Percentiles rank a stretch among this genome's conserved stretches.
phyloP scores from a whole-genome alignment of 2,113 vertebrate species.

The Ramphastos sulfuratus region DNA sequence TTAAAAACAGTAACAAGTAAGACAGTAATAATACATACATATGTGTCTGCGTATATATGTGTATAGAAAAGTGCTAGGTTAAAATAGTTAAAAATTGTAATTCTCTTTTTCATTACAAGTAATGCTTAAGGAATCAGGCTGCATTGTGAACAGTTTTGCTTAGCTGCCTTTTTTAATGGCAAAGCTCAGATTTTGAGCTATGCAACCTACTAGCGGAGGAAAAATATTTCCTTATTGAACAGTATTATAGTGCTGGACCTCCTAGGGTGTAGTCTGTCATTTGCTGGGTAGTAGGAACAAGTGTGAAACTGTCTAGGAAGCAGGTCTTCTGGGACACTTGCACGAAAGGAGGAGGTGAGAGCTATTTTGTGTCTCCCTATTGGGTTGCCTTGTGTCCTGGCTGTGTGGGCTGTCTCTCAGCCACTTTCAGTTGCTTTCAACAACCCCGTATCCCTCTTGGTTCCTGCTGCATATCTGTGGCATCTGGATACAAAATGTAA shows the following conservation, averaged over 20 bases:
- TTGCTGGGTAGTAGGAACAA: background rate
- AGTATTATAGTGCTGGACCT: background rate
- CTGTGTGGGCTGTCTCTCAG: background rate
- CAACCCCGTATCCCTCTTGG: background rate
- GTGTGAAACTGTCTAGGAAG: background rate
- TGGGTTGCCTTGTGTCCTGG: background rate
- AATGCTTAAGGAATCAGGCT: background rate
- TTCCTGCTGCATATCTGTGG: background rate
- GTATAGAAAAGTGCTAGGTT: background rate
- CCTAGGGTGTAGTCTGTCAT: rapidly evolving
- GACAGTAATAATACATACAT: background rate
- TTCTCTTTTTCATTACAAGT: background rate
- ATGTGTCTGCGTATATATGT: background rate
- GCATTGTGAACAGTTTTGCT: background rate
- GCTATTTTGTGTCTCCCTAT: background rate
- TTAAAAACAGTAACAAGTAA: background rate
- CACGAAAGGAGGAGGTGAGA: background rate
- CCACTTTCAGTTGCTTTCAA: background rate
- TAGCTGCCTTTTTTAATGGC: background rate
- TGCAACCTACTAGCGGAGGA: background rate
- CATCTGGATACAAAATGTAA: background rate
- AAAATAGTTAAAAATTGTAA: background rate
- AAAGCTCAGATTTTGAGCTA: background rate
- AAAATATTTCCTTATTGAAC: background rate
- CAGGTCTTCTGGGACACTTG: background rate